Evolutionary conservation across 2,888 invertebrate genomes (phyloP).

Genomic region (Catocala fraxini): DNA sequence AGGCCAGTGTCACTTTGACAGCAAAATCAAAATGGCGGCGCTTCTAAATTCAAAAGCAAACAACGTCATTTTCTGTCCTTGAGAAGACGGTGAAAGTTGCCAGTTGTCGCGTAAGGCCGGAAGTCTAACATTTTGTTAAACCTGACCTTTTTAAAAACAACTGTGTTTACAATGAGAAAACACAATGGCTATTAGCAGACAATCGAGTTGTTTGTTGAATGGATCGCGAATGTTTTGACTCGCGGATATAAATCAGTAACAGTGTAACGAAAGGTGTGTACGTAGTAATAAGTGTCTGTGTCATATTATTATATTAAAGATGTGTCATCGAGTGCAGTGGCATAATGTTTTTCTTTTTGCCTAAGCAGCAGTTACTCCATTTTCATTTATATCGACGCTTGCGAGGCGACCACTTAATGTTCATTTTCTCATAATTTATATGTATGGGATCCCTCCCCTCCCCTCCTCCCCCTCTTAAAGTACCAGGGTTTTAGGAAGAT

Average conservation of each 20-base stretch:
- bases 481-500: too few species aligned
- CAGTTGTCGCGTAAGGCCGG: constrained; percentile 9
- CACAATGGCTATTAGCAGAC: constrained; percentile 8
- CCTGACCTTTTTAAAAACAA: constrained; percentile 20
- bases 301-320: too few species aligned
- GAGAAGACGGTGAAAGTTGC: constrained; percentile 42
- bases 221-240: not conserved
- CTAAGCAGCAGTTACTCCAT: too few species aligned
- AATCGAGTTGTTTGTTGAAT: not conserved
- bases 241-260: not conserved
- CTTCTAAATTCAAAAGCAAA: constrained; percentile 33
- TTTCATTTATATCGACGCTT: too few species aligned
- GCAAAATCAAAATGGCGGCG: constrained; percentile 12
- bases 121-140: constrained; percentile 15
- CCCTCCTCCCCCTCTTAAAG: too few species aligned
- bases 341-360: too few species aligned
- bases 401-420: too few species aligned
- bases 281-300: too few species aligned
- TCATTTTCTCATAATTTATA: too few species aligned
- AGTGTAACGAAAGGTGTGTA: too few species aligned
- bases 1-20: constrained; percentile 14
- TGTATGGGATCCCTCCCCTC: too few species aligned
- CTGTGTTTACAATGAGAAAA: constrained; percentile 8
- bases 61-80: constrained; percentile 46
- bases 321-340: too few species aligned